Base-by-base conservation (phyloP, 2,888 invertebrate species). In the Leptinotarsa rubiginosa region DNA sequence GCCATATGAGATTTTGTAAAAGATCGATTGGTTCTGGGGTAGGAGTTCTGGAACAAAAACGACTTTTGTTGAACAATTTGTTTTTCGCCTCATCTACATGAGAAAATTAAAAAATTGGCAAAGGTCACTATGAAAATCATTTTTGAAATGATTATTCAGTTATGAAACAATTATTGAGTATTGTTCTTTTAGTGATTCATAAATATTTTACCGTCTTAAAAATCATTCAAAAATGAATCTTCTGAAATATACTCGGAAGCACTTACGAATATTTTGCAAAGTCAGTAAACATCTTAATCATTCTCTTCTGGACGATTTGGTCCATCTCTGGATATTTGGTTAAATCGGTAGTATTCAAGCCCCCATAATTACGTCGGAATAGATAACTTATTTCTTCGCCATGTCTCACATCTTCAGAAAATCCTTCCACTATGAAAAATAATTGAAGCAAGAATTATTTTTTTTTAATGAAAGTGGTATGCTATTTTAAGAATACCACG, bases 41-140 rank as follows among this genome's bases (percentile, higher is more conserved):
- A 1, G 88, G 88, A 72, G 87, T 84, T 54, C 83, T 82, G 18
- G 52, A 75, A 75, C 56, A n/a, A 47, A 66, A 69, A 69, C 10
- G 16, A 31, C 3, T n/a, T 15, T 25, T 12, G 3, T 41, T 41
- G 10, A 41, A 41, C 41, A 10, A 0, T 2, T 12, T 7, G 2
- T 41, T 41, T 41, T 41, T 41, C 0, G 41, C 41, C 0, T 41
- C 0, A 12, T 41, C 2, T 10, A 41, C 10, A 10, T 41, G 41
- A 12, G 10, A 12, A 41, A 41, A 41, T 41, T 0, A 41, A 41
- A 41, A 2, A 10, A 10, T 41, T 12, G 2, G 10, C 10, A 3
- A 41, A 10, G 3, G 3, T 41, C 2, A 10, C 10, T 10, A 41
- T 41, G 10, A 10, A 41, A 41, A 41, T 41, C 10, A 41, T 7